Evolutionary conservation across 2,888 invertebrate species (phyloP).

Genomic region (Lissocephala sabroskyi): DNA sequence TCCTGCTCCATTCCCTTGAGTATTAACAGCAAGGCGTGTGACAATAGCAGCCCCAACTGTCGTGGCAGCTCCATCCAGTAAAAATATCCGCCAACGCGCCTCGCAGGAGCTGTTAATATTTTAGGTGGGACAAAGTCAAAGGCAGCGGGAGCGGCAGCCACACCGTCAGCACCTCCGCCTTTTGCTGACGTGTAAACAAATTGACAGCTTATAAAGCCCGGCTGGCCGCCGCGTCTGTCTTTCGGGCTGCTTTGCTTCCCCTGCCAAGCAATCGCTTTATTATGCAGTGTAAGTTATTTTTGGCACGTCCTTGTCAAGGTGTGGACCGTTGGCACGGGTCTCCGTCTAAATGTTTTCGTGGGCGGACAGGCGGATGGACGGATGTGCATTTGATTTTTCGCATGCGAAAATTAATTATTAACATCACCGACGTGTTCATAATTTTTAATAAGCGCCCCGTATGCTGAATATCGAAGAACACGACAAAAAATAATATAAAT

Average conservation of each 20-base stretch:
- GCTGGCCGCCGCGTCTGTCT: constrained; percentile 45
- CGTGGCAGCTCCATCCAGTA: not conserved
- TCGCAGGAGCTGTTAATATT: constrained; percentile 50
- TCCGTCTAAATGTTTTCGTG: not conserved
- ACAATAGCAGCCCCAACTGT: constrained; percentile 5
- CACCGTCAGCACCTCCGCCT: not conserved
- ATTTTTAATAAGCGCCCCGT: constrained; percentile 39
- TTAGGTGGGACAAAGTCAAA: constrained; percentile 38
- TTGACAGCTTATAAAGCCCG: constrained; percentile 69
- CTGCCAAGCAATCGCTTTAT: constrained; percentile 45
- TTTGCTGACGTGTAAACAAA: constrained; percentile 37
- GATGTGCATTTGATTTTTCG: constrained; percentile 3
- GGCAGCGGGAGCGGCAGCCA: constrained; percentile 3
- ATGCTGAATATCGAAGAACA: too few species aligned
- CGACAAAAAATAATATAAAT: constrained; percentile 17
- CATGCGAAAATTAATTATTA: constrained; percentile 61
- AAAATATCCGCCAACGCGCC: constrained; percentile 36
- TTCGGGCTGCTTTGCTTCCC: constrained; percentile 16
- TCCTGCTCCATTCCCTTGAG: constrained; percentile 43
- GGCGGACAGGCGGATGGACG: not conserved
- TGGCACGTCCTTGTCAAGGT: constrained; percentile 18
- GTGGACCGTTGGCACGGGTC: too few species aligned
- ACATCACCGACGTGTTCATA: constrained; percentile 58
- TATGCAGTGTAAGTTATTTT: constrained; percentile 57
- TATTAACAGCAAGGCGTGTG: constrained; percentile 41